Conservation (phyloP, 2,797 vertebrate genomes). For the Miichthys miiuy region DNA sequence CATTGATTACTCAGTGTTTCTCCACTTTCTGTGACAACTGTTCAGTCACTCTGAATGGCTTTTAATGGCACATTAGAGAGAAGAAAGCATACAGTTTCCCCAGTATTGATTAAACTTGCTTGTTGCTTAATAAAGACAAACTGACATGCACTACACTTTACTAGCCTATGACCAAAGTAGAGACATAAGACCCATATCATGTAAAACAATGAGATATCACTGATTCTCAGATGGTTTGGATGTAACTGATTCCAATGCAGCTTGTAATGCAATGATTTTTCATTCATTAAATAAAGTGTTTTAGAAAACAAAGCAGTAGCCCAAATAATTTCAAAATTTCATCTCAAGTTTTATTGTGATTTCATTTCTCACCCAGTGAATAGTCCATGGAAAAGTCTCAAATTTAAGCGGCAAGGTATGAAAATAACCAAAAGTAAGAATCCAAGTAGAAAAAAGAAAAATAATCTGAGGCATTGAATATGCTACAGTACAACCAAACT, state of each 20-base stretch:
- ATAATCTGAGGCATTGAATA: not conserved
- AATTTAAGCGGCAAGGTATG: not conserved
- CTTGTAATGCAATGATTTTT: not conserved
- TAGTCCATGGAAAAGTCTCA: not conserved
- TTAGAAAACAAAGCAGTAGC: not conserved
- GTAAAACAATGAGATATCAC: conserved; percentile 50
- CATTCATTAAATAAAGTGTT: not conserved
- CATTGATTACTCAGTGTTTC: conserved; percentile 98
- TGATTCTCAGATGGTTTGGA: conserved; percentile 21
- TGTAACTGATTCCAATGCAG: conserved; percentile 13
- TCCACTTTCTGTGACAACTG: conserved; percentile 93
- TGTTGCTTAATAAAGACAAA: conserved; percentile 91
- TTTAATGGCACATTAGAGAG: conserved; percentile 94
- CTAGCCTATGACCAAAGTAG: conserved; percentile 72
- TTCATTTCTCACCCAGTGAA: not conserved
- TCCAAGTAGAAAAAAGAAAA: too few relatives aligned
- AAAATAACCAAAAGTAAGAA: not conserved
- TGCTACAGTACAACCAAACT: not conserved
- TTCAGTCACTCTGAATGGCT: conserved; percentile 94
- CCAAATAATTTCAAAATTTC: not conserved
- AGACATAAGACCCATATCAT: conserved; percentile 67
- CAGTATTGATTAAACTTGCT: conserved; percentile 87
- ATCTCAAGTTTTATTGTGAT: not conserved
- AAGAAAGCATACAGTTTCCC: conserved; percentile 84
- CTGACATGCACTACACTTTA: conserved; percentile 80